A percentile compares a stretch with the other conserved stretches of the same genome.
These are phyloP conservation scores for Cariama cristata DNA, from an alignment of 2,113 vertebrate species.

Conservation along the genomic window DNA sequence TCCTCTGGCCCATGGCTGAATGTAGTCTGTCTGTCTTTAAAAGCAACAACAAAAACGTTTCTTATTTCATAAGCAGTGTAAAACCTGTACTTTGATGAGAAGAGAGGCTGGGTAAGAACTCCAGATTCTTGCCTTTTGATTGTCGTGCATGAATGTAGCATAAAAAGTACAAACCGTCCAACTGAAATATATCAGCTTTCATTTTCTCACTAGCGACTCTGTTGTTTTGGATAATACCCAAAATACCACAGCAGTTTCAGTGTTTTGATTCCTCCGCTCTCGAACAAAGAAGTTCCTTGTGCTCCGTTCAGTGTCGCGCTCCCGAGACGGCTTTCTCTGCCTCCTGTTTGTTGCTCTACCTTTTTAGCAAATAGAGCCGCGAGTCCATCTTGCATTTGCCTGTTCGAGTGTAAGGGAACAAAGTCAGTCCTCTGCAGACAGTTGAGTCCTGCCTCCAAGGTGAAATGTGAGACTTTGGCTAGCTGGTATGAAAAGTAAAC, in stretches of 20 bases:
- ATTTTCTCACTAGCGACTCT: slow-evolving; percentile 18
- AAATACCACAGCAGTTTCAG: slow-evolving; percentile 59
- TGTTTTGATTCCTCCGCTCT: slow-evolving; percentile 28
- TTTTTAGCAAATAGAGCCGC: background rate
- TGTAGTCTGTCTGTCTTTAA: background rate
- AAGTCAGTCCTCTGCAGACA: slow-evolving; percentile 26
- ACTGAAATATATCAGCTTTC: slow-evolving; percentile 50
- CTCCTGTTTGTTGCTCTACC: slow-evolving; percentile 8
- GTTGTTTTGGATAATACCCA: slow-evolving; percentile 52
- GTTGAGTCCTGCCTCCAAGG: background rate
- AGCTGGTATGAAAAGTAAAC: slow-evolving; percentile 64
- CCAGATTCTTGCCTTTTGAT: slow-evolving; percentile 24
- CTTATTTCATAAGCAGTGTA: background rate
- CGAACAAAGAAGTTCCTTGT: slow-evolving; percentile 55
- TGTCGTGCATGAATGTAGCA: background rate
- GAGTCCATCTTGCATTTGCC: background rate
- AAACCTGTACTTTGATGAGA: background rate
- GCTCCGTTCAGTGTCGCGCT: background rate
- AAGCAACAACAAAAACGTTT: background rate
- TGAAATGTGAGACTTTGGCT: slow-evolving; percentile 58
- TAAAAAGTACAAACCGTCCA: slow-evolving; percentile 60
- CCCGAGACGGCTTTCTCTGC: background rate
- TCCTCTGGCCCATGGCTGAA: background rate
- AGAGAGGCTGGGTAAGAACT: background rate
- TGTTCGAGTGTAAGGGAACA: background rate